Conservation (phyloP, 2,797 vertebrate genomes). For the Etheostoma perlongum region DNA sequence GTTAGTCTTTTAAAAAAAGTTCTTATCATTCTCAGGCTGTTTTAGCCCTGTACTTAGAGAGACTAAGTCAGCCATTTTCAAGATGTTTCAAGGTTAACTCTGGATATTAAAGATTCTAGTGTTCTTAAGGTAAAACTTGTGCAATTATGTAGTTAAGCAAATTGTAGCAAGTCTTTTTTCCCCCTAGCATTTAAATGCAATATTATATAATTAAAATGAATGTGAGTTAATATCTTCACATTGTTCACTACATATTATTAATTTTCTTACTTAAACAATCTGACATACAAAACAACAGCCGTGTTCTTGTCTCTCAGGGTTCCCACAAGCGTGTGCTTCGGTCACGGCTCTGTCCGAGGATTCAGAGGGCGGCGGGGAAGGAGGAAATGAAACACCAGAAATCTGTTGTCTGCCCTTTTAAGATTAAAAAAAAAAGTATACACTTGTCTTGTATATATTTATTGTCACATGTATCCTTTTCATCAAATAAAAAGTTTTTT, state of each 20-base stretch:
- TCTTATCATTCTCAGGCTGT: neutral
- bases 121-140: neutral
- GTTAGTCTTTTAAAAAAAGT: slow-evolving; percentile 60
- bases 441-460: neutral
- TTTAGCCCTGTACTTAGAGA: neutral
- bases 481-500: slow-evolving; percentile 43
- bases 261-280: slow-evolving; percentile 10
- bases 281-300: neutral
- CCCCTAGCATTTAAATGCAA: neutral
- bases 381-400: slow-evolving; percentile 77
- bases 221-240: neutral
- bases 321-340: slow-evolving; percentile 87
- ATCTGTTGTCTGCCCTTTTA: neutral
- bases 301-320: slow-evolving; percentile 76
- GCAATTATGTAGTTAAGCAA: neutral
- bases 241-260: neutral
- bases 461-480: slow-evolving; percentile 3
- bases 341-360: slow-evolving; percentile 86
- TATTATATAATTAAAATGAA: neutral
- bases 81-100: neutral
- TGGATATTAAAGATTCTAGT: neutral
- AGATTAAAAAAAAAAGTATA: slow-evolving; percentile 4
- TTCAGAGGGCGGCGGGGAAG: slow-evolving; percentile 83
- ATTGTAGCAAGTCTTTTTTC: neutral
- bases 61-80: neutral